phyloP scores from a whole-genome alignment of 2,113 vertebrate species.

The Sander lucioperca region DNA sequence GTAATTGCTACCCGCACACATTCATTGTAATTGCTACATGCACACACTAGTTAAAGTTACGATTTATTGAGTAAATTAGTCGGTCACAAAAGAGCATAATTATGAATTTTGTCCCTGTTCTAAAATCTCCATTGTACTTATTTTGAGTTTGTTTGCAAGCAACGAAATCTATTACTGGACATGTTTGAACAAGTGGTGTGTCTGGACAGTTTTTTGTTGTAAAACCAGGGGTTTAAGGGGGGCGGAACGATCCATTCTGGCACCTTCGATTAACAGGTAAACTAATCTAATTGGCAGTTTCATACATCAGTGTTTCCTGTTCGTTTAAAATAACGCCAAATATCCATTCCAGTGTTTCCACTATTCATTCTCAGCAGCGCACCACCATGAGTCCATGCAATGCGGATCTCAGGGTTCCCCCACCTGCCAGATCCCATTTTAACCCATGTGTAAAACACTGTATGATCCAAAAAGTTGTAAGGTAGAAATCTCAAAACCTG shows the following conservation, averaged over 20 bases:
- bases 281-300: no score
- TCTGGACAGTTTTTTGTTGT: neutral
- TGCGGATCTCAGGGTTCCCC: no score
- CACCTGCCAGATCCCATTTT: no score
- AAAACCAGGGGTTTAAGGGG: neutral
- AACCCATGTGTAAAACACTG: neutral
- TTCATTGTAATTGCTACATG: conserved; percentile 34
- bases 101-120: neutral
- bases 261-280: no score
- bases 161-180: neutral
- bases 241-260: no score
- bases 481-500: neutral
- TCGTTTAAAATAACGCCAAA: no score
- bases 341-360: no score
- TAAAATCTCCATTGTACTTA: conserved; percentile 3
- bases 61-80: conserved; percentile 21
- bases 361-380: no score
- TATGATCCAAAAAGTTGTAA: neutral
- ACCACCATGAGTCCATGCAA: no score
- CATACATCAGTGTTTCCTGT: no score
- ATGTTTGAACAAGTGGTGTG: neutral
- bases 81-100: conserved; percentile 35
- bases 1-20: conserved; percentile 35
- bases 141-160: neutral
- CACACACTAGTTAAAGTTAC: neutral